These are phyloP conservation scores for Apis florea DNA, from an alignment of 1,140 invertebrate genomes.

Conservation along the genomic window DNA sequence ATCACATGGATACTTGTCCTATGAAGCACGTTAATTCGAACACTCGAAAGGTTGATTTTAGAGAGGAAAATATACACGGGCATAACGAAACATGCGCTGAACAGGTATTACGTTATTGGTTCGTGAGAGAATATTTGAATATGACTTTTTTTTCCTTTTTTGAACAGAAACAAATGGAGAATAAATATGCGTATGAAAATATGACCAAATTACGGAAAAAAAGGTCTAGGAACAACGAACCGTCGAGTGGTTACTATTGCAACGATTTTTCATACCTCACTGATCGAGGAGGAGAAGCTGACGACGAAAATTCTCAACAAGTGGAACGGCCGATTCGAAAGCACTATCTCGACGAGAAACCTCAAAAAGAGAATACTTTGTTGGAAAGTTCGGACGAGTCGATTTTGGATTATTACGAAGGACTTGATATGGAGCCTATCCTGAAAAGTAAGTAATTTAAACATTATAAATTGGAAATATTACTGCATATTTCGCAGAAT, in stretches of 20 bases:
- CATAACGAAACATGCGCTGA: too few relatives aligned
- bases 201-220: neutral
- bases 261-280: conserved; percentile 4
- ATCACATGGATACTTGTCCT: neutral
- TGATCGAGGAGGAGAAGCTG: conserved; percentile 21
- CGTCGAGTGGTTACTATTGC: neutral
- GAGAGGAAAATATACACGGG: neutral
- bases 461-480: neutral
- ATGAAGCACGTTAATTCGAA: neutral
- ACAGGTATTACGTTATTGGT: neutral
- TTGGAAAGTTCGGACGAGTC: neutral
- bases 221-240: neutral
- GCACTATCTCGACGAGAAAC: neutral
- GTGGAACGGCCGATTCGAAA: neutral
- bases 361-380: conserved; percentile 4
- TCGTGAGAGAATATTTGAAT: neutral
- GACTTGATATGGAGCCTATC: conserved; percentile 3
- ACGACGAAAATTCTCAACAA: conserved; percentile 22
- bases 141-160: neutral
- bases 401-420: conserved; percentile 22
- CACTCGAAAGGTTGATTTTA: conserved; percentile 18
- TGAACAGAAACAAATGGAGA: neutral
- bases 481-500: too few relatives aligned
- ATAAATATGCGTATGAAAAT: neutral
- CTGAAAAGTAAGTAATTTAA: conserved; percentile 36